A percentile compares a stretch with the other conserved stretches of the same genome.
These are phyloP conservation scores for Microctenopoma stevenorrisi DNA, from an alignment of 2,797 vertebrate species.

Conservation along the genomic window DNA sequence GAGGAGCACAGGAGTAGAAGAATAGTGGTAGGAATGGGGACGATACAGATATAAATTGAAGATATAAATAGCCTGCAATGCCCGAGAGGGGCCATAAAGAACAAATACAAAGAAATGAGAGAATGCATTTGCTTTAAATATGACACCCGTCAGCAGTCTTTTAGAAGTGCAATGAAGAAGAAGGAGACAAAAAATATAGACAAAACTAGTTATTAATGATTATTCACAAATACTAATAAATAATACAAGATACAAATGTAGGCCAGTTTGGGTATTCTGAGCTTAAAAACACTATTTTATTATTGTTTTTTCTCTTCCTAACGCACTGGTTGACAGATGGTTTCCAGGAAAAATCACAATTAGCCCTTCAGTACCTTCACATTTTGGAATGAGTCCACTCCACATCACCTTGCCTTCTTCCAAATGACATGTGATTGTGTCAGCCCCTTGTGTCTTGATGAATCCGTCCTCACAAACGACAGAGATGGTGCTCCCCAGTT, in stretches of 20 bases:
- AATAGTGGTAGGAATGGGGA: slow-evolving; percentile 7
- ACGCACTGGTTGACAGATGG: slow-evolving; percentile 4
- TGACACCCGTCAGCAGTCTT: slow-evolving; percentile 15
- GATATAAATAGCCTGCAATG: not conserved
- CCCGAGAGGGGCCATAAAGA: not conserved
- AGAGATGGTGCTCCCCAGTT: slow-evolving; percentile 95
- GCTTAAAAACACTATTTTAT: slow-evolving; percentile 23
- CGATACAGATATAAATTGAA: slow-evolving; percentile 26
- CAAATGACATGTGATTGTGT: slow-evolving; percentile 95
- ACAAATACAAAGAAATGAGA: not conserved
- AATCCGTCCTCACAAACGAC: slow-evolving; percentile 99
- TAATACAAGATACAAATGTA: slow-evolving; percentile 31
- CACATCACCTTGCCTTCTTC: slow-evolving; percentile 97
- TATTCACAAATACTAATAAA: slow-evolving; percentile 45
- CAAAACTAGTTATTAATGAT: slow-evolving; percentile 29
- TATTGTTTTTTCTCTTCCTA: slow-evolving; percentile 9
- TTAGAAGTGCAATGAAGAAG: slow-evolving; percentile 42
- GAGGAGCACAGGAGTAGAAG: slow-evolving; percentile 15
- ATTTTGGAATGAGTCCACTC: slow-evolving; percentile 97
- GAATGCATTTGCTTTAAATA: slow-evolving; percentile 20
- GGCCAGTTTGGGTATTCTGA: slow-evolving; percentile 18
- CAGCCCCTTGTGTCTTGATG: slow-evolving; percentile 98
- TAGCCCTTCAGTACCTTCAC: slow-evolving; percentile 88
- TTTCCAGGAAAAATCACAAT: slow-evolving; percentile 13
- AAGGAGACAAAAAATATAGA: slow-evolving; percentile 22